phyloP scores from a whole-genome alignment of 2,113 vertebrate genomes.

The Dermatemys mawii region DNA sequence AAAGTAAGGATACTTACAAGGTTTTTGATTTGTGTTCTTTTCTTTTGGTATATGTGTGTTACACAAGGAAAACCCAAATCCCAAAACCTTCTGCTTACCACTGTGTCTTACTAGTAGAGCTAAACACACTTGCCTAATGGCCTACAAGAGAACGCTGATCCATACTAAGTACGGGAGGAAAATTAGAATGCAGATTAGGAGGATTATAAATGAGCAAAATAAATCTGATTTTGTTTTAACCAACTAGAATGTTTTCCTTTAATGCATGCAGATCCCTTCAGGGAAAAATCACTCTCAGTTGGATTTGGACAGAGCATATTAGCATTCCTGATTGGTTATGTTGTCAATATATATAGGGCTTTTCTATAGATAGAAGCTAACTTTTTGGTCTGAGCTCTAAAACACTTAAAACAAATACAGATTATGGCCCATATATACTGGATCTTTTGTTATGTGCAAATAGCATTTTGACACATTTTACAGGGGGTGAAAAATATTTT shows the following conservation, averaged over 20 bases:
- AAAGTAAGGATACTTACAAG: not conserved
- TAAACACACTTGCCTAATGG: not conserved
- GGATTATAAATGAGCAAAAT: not conserved
- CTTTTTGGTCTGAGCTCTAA: rapidly evolving
- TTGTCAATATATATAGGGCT: not conserved
- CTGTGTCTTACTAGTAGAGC: not conserved
- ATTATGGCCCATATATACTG: not conserved
- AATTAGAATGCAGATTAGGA: not conserved
- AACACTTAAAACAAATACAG: not conserved
- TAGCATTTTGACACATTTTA: not conserved
- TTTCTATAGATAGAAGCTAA: not conserved
- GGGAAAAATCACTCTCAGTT: not conserved
- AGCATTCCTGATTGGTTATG: not conserved
- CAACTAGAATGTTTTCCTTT: not conserved
- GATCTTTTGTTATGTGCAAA: not conserved
- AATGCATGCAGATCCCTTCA: not conserved
- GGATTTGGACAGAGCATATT: not conserved
- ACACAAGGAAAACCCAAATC: not conserved
- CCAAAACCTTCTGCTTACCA: rapidly evolving
- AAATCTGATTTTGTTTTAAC: not conserved
- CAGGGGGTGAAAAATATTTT: not conserved
- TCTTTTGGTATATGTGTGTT: no score
- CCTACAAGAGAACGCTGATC: not conserved
- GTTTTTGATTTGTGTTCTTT: not conserved
- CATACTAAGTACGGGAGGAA: not conserved